Evolutionary conservation across 1,140 invertebrate genomes (phyloP).

Genomic region (Bombus consobrinus): DNA sequence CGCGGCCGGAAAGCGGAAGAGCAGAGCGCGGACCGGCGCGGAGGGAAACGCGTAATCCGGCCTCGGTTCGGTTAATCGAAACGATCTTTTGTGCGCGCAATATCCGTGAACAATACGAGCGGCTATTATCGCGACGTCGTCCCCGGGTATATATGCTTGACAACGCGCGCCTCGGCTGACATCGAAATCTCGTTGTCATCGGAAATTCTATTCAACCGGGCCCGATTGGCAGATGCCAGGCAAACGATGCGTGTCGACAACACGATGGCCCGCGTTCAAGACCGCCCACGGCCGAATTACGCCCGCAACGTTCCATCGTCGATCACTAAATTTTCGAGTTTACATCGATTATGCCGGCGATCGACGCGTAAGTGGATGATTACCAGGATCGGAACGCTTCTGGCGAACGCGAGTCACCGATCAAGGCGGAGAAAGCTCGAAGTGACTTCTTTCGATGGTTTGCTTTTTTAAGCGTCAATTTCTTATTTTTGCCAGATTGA

Average conservation of each 20-base stretch:
- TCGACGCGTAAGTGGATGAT: background rate
- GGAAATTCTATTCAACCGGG: conserved; percentile 30
- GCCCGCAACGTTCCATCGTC: background rate
- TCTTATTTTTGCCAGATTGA: too few relatives aligned
- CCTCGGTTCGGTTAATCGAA: background rate
- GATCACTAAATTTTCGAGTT: conserved; percentile 10
- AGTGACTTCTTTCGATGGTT: background rate
- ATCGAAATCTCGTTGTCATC: conserved; percentile 32
- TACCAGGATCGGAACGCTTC: background rate
- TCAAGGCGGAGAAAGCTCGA: background rate
- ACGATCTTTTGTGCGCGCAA: conserved; percentile 20
- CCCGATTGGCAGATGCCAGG: conserved; percentile 1
- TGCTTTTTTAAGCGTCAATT: background rate
- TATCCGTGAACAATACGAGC: conserved; percentile 27
- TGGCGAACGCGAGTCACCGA: background rate
- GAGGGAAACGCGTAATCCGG: background rate
- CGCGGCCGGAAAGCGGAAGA: background rate
- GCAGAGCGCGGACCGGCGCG: background rate
- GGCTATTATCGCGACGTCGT: conserved; percentile 23
- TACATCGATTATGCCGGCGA: background rate
- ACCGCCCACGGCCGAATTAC: background rate
- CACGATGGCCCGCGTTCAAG: conserved; percentile 6
- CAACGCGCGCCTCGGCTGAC: background rate
- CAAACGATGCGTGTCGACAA: conserved; percentile 24
- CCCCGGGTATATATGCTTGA: background rate